A percentile compares a stretch with the other conserved stretches of the same genome.
Conservation (phyloP, 2,113 vertebrate genomes). For the Toxotes jaculatrix region DNA sequence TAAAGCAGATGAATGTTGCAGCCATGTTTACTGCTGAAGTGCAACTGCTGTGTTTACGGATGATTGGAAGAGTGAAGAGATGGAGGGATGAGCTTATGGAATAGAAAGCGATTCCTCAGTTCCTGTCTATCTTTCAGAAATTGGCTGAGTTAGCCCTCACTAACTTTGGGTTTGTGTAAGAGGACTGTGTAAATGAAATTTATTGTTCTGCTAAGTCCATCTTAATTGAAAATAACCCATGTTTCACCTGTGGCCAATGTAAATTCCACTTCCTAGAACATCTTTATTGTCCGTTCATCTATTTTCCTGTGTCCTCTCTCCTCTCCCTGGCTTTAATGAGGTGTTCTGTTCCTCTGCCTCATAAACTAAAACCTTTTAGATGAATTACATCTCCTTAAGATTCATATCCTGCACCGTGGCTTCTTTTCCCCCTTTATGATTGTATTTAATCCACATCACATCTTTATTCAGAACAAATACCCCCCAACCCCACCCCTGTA, state of each 20-base stretch:
- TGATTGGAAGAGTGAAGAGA: conserved; percentile 31
- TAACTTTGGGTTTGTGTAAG: conserved; percentile 43
- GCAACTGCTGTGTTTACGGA: conserved; percentile 52
- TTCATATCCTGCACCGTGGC: conserved; percentile 68
- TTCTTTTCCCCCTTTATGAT: conserved; percentile 70
- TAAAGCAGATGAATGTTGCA: conserved; percentile 55
- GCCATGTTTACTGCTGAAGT: conserved; percentile 55
- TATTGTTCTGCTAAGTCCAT: conserved; percentile 62
- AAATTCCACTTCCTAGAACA: conserved; percentile 67
- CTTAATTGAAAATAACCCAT: conserved; percentile 69
- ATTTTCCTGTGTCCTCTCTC: conserved; percentile 56
- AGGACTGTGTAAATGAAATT: conserved; percentile 51
- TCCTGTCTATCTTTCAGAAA: conserved; percentile 21
- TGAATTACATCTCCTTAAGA: conserved; percentile 78
- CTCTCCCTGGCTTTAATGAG: conserved; percentile 70
- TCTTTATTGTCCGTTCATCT: conserved; percentile 74
- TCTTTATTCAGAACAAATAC: conserved; percentile 78
- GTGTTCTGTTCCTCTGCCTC: conserved; percentile 65
- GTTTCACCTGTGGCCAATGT: conserved; percentile 70
- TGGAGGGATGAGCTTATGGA: conserved; percentile 21
- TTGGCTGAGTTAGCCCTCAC: conserved; percentile 13
- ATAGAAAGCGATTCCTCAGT: conserved; percentile 8
- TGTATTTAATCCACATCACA: conserved; percentile 79
- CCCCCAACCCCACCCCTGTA: conserved; percentile 4
- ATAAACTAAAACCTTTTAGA: conserved; percentile 81